Evolutionary conservation across 2,888 invertebrate species (phyloP), one percentile per base, ranked within the genome.

Genomic region (Harmothoe impar): DNA sequence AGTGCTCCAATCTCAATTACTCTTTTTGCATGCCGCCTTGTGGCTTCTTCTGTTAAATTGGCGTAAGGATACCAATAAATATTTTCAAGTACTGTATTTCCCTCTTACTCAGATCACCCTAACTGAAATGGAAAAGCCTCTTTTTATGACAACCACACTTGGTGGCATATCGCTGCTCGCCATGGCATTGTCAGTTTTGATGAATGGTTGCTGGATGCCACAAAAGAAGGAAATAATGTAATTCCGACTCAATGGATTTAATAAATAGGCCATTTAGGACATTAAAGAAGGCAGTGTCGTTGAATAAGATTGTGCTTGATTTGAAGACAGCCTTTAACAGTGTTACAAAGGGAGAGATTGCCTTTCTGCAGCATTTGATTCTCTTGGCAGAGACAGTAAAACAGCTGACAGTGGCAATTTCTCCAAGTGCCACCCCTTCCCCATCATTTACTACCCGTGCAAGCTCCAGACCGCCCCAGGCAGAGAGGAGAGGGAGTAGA

Each of bases 231-330:
- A 81, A 72, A 81, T 81, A 81, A 81, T 81, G 81, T 43, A 12
- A 81, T 81, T 81, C 81, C n/a, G 81, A 17, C 81, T 81, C 81
- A 81, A 81, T 81, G n/a, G 81, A 81, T 81, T 81, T 81, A 81
- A 81, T 81, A 81, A 81, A 81, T 81, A 81, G 81, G 81, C 81
- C 81, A 81, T 81, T 81, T 81, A 81, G 81, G 43, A 25, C 81
- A 25, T 81, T 81, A 81, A 81, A 43, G 43, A 81, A 81, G 81
- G 81, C 81, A 25, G 81, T 43, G 12, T 17, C 81, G 81, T 81
- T 81, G 81, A 81, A 81, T 81, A 81, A 81, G 81, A 81, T 81
- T 81, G 81, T 43, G 43, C 81, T 81, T 81, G 81, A 81, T 81
- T 81, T 81, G 81, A 81, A 81, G 81, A 81, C 81, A 43, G 35